phyloP scores from a whole-genome alignment of 2,113 vertebrate genomes.

The Melanerpes formicivorus region DNA sequence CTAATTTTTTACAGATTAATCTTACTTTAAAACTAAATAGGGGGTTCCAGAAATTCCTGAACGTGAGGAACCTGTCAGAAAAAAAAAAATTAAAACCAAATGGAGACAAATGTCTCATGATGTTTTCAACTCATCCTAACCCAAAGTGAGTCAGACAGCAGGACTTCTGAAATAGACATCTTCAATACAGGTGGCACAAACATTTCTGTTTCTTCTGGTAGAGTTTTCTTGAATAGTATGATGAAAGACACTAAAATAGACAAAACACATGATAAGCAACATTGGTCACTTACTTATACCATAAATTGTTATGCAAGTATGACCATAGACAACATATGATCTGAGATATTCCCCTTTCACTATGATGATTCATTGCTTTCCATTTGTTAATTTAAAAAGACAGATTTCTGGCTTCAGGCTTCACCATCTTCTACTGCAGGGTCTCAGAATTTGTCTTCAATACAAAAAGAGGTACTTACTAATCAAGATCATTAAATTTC shows the following conservation, averaged over 20 bases:
- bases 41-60: background rate
- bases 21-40: background rate
- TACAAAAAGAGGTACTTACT: background rate
- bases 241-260: background rate
- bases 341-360: background rate
- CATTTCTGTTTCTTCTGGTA: background rate
- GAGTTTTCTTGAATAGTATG: background rate
- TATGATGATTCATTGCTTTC: background rate
- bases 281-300: background rate
- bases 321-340: background rate
- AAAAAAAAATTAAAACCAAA: background rate
- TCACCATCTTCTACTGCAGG: background rate
- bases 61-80: background rate
- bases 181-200: background rate
- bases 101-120: background rate
- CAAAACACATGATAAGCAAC: background rate
- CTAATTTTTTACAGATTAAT: background rate
- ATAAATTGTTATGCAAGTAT: background rate
- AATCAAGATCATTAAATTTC: background rate
- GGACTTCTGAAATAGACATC: background rate
- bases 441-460: background rate
- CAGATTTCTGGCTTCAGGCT: background rate
- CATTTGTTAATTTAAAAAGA: background rate
- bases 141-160: background rate
- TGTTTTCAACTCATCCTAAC: background rate